These are phyloP conservation scores for Keiferia lycopersicella DNA, from an alignment of 2,888 invertebrate species.

Conservation along the genomic window DNA sequence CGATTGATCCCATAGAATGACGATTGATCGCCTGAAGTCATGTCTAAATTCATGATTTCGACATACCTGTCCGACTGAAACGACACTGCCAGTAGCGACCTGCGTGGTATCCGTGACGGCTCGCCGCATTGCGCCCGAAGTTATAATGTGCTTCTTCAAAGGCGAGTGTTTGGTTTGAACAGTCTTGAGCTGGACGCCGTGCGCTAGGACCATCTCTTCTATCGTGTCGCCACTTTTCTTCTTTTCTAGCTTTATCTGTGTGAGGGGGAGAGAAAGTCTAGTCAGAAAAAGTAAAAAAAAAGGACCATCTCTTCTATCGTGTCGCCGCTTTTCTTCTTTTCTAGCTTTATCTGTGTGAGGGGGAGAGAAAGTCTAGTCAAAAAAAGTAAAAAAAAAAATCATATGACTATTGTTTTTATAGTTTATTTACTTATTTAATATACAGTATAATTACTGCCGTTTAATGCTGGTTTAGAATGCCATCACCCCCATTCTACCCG, in stretches of 20 bases:
- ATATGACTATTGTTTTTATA: too few species aligned
- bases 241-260: conserved; percentile 41
- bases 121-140: conserved; percentile 51
- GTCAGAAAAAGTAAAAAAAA: too few species aligned
- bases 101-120: conserved; percentile 40
- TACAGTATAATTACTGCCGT: too few species aligned
- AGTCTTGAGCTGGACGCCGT: conserved; percentile 64
- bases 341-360: conserved; percentile 36
- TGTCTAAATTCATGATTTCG: too few species aligned
- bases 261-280: neutral
- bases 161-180: conserved; percentile 66
- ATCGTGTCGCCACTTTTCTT: conserved; percentile 47
- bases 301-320: conserved; percentile 51
- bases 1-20: too few species aligned
- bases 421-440: too few species aligned
- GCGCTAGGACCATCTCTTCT: conserved; percentile 52
- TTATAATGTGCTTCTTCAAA: conserved; percentile 69
- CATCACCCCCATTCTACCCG: too few species aligned
- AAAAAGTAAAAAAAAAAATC: too few species aligned
- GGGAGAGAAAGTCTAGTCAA: neutral
- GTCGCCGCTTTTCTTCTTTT: conserved; percentile 45
- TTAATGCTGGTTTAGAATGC: too few species aligned
- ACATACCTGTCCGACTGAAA: conserved; percentile 25
- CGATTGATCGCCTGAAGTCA: too few species aligned
- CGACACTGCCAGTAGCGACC: conserved; percentile 24